Base-by-base conservation (phyloP, 1,140 invertebrate genomes). In the Cydia pomonella region DNA sequence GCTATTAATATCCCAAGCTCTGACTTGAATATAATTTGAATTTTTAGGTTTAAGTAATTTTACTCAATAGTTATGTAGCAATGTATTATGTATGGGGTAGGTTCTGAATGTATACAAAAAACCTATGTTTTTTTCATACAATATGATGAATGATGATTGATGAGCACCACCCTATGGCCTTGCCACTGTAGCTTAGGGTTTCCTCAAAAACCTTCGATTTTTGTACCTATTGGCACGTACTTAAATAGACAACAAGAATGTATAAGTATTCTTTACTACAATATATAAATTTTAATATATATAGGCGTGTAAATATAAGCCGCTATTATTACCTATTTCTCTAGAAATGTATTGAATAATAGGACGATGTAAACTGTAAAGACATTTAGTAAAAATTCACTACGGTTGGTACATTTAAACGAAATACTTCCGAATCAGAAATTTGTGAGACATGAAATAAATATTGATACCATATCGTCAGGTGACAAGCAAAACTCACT, bases 291-390 rank as follows among this genome's bases (percentile, higher is more conserved):
- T 38, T 69, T 38, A 38, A 64, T 59, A 59, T 23, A 64, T 33
- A 27, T 69, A 18, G 27, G 64, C 64, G 29, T 69, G 64, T 69
- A 69, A 69, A 69, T 69, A 69, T 38, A 41, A 69, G 33, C 64
- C n/a, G 21, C n/a, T 69, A 69, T 33, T 33, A 29, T 41, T 7
- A 33, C 16, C 33, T n/a, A n/a, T n/a, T n/a, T n/a, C n/a, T n/a
- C n/a, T n/a, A n/a, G n/a, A 69, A 38, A 18, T 12, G 33, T 38
- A 69, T 33, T 41, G 64, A 33, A 18, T 38, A 59, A 69, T 33
- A 69, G 64, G 64, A 69, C 64, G 13, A 69, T 69, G 64, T 69
- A 41, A 69, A 64, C 16, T n/a, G 29, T 69, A 66, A 66, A 69
- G 64, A 69, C 33, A 33, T 69, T 69, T 69, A 38, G 64, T 41